Evolutionary conservation across 2,888 invertebrate genomes (phyloP).

Genomic region (Druceiella hillmani): DNA sequence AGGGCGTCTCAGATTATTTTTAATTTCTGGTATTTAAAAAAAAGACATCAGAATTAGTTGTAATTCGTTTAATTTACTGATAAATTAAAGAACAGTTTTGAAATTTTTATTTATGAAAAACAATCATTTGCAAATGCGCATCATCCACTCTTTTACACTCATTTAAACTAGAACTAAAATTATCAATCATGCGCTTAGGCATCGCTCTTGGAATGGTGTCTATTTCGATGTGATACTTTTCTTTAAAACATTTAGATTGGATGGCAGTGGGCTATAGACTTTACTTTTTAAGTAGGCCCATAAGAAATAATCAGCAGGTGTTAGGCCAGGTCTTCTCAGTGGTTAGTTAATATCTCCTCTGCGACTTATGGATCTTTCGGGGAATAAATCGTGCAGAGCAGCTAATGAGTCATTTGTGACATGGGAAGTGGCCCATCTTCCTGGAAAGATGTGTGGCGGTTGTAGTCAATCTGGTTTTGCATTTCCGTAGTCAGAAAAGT

Average conservation of each 20-base stretch:
- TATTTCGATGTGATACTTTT: conserved; percentile 10
- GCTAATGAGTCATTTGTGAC: conserved; percentile 7
- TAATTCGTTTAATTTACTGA: too few relatives aligned
- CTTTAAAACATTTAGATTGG: conserved; percentile 6
- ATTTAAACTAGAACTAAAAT: conserved; percentile 3
- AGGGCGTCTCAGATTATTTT: too few relatives aligned
- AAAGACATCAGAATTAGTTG: too few relatives aligned
- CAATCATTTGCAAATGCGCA: too few relatives aligned
- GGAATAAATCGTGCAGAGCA: conserved; percentile 7
- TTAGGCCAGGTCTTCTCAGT: conserved; percentile 13
- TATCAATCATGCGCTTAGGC: conserved; percentile 8
- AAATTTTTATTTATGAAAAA: too few relatives aligned
- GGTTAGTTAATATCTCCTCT: conserved; percentile 12
- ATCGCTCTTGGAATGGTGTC: conserved; percentile 10
- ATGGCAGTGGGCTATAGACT: conserved; percentile 8
- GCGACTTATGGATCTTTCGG: conserved; percentile 10
- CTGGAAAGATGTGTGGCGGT: not conserved
- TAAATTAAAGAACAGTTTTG: too few relatives aligned
- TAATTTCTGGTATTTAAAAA: too few relatives aligned
- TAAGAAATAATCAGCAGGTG: conserved; percentile 11
- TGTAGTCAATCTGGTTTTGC: conserved; percentile 4
- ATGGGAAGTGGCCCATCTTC: not conserved
- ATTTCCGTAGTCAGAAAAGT: conserved; percentile 5
- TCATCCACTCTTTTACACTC: conserved; percentile 3
- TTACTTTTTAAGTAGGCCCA: conserved; percentile 10